phyloP scores from a whole-genome alignment of 2,888 invertebrate genomes.

The Cabera pusaria region DNA sequence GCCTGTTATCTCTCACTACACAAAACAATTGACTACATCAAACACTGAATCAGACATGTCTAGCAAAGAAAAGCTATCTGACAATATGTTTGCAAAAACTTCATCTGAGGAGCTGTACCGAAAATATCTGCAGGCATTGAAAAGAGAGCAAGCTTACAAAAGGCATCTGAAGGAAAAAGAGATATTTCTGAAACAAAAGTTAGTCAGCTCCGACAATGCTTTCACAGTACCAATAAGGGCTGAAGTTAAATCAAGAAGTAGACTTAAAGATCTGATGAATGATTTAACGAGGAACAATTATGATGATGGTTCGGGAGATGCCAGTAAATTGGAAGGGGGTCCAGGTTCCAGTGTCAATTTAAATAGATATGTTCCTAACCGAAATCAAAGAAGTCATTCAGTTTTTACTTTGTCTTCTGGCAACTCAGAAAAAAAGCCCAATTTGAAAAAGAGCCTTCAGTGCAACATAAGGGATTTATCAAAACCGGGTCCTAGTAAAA shows the following conservation, averaged over 20 bases:
- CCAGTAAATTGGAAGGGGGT: slow-evolving; percentile 68
- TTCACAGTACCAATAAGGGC: slow-evolving; percentile 43
- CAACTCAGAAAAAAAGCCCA: slow-evolving; percentile 55
- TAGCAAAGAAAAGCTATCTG: slow-evolving; percentile 59
- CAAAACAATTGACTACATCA: slow-evolving; percentile 42
- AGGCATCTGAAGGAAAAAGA: slow-evolving; percentile 68
- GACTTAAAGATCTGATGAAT: slow-evolving; percentile 65
- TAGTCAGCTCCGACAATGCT: slow-evolving; percentile 57
- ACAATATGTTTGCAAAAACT: slow-evolving; percentile 52
- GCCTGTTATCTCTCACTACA: slow-evolving; percentile 37
- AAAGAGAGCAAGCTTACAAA: slow-evolving; percentile 65
- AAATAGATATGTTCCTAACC: slow-evolving; percentile 39
- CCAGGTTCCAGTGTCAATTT: slow-evolving; percentile 45
- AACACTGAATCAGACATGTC: slow-evolving; percentile 67
- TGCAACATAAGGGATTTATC: slow-evolving; percentile 43
- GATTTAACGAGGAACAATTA: slow-evolving; percentile 74
- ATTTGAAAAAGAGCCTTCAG: slow-evolving; percentile 50
- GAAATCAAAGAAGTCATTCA: slow-evolving; percentile 66
- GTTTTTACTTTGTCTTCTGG: slow-evolving; percentile 73
- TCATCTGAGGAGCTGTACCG: slow-evolving; percentile 72
- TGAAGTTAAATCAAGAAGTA: slow-evolving; percentile 47
- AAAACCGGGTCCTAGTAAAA: slow-evolving; percentile 46
- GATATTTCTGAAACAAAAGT: slow-evolving; percentile 67
- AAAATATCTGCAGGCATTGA: slow-evolving; percentile 67
- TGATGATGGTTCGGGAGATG: slow-evolving; percentile 75